phyloP scores from a whole-genome alignment of 2,888 invertebrate species.

The Sarcophaga carnaria region DNA sequence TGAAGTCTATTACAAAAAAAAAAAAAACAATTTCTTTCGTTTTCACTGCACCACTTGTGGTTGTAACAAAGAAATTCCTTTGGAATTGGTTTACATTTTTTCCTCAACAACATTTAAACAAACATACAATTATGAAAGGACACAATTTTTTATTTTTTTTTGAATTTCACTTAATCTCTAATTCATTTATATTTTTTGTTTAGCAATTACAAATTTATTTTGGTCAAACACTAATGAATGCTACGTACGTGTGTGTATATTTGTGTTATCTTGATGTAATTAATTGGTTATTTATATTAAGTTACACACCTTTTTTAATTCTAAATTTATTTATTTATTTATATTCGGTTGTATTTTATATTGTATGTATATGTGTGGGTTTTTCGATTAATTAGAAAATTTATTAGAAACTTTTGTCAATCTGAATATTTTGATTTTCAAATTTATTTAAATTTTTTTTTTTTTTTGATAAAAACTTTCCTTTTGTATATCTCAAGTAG shows the following conservation, averaged over 20 bases:
- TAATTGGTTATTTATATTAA: constrained; percentile 12
- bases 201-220: constrained; percentile 1
- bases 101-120: constrained; percentile 17
- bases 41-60: constrained; percentile 58
- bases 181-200: not conserved
- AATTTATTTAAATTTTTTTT: not conserved
- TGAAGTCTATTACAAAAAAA: constrained; percentile 42
- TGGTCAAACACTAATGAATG: not conserved
- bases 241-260: not conserved
- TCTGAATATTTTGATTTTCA: not conserved
- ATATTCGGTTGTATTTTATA: not conserved
- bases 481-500: constrained; percentile 42
- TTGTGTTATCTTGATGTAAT: not conserved
- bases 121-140: not conserved
- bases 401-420: not conserved
- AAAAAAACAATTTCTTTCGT: not conserved
- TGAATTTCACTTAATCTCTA: not conserved
- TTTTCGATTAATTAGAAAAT: not conserved
- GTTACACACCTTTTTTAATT: constrained; percentile 50
- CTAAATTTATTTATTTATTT: not conserved
- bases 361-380: not conserved
- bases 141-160: constrained; percentile 17
- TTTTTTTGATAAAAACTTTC: not conserved
- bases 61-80: constrained; percentile 62
- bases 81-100: constrained; percentile 34